Evolutionary conservation across 2,888 invertebrate genomes (phyloP).

Genomic region (Doris montereyensis): DNA sequence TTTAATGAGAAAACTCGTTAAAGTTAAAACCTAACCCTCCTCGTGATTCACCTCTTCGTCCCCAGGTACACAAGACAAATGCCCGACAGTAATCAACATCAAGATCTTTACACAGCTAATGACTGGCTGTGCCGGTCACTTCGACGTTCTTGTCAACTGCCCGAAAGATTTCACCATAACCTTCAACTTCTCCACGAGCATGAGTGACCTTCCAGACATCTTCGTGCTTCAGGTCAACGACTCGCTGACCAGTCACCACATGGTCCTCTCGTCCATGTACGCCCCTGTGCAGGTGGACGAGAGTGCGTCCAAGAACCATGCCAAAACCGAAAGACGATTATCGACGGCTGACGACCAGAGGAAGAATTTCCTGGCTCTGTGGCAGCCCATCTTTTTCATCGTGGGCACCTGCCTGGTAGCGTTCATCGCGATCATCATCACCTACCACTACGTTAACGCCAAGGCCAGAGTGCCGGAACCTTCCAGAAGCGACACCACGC

Average conservation of each 20-base stretch:
- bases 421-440: conserved; percentile 43
- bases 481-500: conserved; percentile 42
- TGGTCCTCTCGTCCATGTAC: conserved; percentile 57
- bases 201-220: conserved; percentile 54
- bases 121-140: conserved; percentile 53
- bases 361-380: conserved; percentile 17
- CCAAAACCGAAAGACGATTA: not conserved
- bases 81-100: conserved; percentile 65
- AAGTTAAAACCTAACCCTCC: no score
- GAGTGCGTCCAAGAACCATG: conserved; percentile 4
- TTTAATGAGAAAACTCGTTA: no score
- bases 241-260: conserved; percentile 53
- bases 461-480: conserved; percentile 28
- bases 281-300: conserved; percentile 51
- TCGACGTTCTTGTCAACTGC: conserved; percentile 66
- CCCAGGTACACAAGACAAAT: conserved; percentile 59
- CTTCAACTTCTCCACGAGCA: conserved; percentile 53
- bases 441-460: conserved; percentile 45
- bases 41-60: no score
- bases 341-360: not conserved
- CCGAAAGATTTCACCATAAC: conserved; percentile 62
- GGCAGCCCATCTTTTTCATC: conserved; percentile 54
- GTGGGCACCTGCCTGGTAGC: conserved; percentile 45
- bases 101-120: conserved; percentile 60
- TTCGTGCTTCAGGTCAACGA: conserved; percentile 61